Evolutionary conservation across 2,113 vertebrate species (phyloP).

Genomic region (Circaetus gallicus): DNA sequence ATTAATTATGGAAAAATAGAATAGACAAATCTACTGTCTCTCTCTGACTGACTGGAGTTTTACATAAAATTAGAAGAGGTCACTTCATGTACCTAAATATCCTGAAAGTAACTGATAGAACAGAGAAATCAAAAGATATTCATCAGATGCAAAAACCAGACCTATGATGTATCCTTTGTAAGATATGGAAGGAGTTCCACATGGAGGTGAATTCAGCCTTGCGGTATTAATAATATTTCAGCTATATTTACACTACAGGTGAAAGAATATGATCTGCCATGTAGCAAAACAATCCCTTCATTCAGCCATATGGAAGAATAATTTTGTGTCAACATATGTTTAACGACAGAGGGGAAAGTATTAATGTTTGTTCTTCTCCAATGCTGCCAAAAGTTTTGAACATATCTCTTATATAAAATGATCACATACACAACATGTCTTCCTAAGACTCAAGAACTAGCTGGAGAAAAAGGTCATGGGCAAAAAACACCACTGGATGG

Average conservation of each 20-base stretch:
- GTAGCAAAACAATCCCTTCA: not conserved
- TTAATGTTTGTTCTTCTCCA: not conserved
- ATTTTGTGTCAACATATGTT: not conserved
- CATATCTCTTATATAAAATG: not conserved
- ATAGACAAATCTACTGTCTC: not conserved
- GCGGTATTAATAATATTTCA: not conserved
- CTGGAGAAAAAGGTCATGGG: not conserved
- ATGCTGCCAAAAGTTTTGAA: not conserved
- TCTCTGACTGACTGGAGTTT: not conserved
- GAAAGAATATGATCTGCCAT: not conserved
- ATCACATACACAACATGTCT: not conserved
- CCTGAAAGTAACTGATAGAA: not conserved
- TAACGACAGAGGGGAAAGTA: not conserved
- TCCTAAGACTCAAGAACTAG: not conserved
- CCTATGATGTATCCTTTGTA: not conserved
- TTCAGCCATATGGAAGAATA: not conserved
- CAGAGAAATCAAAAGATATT: not conserved
- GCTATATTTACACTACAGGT: not conserved
- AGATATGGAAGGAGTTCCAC: not conserved
- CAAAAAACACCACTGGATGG: not conserved
- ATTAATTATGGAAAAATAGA: not conserved
- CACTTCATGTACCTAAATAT: not conserved
- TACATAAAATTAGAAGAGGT: not conserved
- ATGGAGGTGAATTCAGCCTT: not conserved
- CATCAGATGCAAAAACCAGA: fast-evolving